Percentiles rank a stretch among this genome's conserved stretches.
Evolutionary conservation across 2,113 vertebrate species (phyloP).

Genomic region (Speoplatyrhinus poulsoni): DNA sequence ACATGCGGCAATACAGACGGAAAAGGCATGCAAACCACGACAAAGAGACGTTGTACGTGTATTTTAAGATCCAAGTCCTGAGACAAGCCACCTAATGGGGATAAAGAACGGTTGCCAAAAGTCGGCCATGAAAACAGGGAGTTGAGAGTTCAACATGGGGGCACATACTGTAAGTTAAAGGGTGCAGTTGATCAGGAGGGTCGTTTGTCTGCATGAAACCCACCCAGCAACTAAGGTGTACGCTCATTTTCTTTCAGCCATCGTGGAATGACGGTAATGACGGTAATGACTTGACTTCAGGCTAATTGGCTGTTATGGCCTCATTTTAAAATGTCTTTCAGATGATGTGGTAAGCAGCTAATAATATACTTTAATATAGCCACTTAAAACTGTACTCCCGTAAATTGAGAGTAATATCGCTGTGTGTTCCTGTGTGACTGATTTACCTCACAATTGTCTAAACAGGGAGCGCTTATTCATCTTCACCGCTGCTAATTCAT

Average conservation of each 20-base stretch:
- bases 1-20: neutral
- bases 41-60: constrained; percentile 37
- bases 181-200: constrained; percentile 70
- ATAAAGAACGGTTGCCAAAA: constrained; percentile 70
- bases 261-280: constrained; percentile 81
- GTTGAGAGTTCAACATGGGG: constrained; percentile 76
- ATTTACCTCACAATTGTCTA: neutral
- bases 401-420: constrained; percentile 50
- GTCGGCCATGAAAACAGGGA: constrained; percentile 78
- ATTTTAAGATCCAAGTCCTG: constrained; percentile 52
- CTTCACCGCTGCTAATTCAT: constrained; percentile 61
- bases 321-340: constrained; percentile 72
- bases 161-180: constrained; percentile 82
- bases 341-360: constrained; percentile 76
- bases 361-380: constrained; percentile 60
- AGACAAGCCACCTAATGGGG: constrained; percentile 70
- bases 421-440: constrained; percentile 31
- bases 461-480: constrained; percentile 51
- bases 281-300: constrained; percentile 74
- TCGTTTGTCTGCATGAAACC: constrained; percentile 72
- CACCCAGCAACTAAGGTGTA: constrained; percentile 27
- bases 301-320: constrained; percentile 70
- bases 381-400: constrained; percentile 56
- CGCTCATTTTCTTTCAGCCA: constrained; percentile 75
- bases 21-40: constrained; percentile 22